phyloP scores from a whole-genome alignment of 2,113 vertebrate genomes.

The Saccopteryx bilineata region DNA sequence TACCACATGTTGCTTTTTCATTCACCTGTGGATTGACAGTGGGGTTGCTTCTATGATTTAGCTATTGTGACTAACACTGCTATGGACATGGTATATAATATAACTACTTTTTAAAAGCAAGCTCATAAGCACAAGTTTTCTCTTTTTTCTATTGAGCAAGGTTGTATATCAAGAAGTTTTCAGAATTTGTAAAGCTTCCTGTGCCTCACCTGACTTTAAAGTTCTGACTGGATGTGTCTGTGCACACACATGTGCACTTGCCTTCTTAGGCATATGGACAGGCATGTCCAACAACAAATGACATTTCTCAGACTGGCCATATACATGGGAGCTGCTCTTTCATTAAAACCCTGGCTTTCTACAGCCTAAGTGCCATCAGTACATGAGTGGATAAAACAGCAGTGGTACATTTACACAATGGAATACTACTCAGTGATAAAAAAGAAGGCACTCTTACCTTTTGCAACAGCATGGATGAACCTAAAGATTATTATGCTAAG shows the following conservation, averaged over 20 bases:
- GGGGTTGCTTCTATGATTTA: not conserved
- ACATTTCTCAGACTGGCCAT: not conserved
- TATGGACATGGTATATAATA: not conserved
- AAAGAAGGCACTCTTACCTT: too few species aligned
- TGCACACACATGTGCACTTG: not conserved
- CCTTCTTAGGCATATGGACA: fast-evolving
- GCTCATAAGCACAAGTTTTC: not conserved
- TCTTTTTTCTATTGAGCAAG: conserved; percentile 9
- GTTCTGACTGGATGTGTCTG: not conserved
- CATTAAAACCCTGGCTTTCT: not conserved
- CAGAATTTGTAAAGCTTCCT: not conserved
- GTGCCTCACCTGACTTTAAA: not conserved
- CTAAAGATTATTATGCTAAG: too few species aligned
- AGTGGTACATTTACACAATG: too few species aligned
- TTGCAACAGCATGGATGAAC: too few species aligned
- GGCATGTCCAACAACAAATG: not conserved
- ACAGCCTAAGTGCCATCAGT: too few species aligned
- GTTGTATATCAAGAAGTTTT: not conserved
- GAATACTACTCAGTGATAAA: too few species aligned
- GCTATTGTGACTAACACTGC: not conserved
- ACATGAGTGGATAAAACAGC: too few species aligned
- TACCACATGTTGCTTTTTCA: not conserved
- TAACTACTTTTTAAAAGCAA: not conserved
- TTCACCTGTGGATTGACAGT: not conserved
- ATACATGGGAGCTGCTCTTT: not conserved